Evolutionary conservation across 2,797 vertebrate genomes (phyloP).

Genomic region (Coccyzus lansbergi): DNA sequence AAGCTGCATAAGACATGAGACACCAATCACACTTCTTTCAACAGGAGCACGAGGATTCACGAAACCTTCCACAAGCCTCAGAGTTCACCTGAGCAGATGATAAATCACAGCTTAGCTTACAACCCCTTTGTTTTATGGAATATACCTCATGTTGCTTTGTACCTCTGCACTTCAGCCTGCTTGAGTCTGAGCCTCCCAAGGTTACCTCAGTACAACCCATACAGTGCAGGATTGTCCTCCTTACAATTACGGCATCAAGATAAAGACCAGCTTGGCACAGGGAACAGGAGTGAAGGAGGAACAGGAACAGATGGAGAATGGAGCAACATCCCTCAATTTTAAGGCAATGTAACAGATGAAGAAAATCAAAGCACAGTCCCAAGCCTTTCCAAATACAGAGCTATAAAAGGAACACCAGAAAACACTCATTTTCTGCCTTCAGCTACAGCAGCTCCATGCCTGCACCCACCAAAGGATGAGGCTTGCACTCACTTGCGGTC

Average conservation of each 20-base stretch:
- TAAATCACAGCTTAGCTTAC: background rate
- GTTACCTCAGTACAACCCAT: background rate
- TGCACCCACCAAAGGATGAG: rapidly evolving
- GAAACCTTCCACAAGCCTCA: background rate
- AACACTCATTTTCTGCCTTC: background rate
- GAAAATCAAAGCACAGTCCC: slow-evolving; percentile 18
- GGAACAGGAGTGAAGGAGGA: background rate
- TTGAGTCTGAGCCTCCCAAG: background rate
- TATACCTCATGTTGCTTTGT: rapidly evolving
- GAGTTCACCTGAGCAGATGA: background rate
- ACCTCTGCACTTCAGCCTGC: background rate
- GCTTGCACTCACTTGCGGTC: slow-evolving; percentile 91
- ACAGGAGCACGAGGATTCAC: background rate
- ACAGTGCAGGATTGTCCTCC: background rate
- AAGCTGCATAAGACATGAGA: slow-evolving; percentile 79
- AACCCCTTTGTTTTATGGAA: background rate
- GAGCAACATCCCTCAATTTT: background rate
- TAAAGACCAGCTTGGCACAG: background rate
- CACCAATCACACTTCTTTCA: background rate
- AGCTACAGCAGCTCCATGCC: background rate
- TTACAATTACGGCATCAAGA: background rate
- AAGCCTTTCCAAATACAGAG: background rate
- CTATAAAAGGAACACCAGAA: background rate
- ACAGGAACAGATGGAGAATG: slow-evolving; percentile 21
- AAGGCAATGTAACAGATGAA: background rate